Evolutionary conservation across 2,797 vertebrate genomes (phyloP).

Genomic region (Pelodytes ibericus): DNA sequence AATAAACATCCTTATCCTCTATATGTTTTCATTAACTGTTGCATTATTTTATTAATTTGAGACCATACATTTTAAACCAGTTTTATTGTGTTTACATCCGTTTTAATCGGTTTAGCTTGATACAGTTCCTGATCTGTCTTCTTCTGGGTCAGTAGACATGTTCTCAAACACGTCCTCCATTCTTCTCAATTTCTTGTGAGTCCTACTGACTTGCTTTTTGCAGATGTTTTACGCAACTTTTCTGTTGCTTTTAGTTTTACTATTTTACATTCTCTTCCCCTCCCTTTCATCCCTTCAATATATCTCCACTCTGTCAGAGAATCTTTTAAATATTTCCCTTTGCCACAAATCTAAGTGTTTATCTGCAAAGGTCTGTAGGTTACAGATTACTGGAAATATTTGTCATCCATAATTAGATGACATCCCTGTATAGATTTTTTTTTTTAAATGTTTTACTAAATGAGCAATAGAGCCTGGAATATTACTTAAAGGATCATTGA

Average conservation of each 20-base stretch:
- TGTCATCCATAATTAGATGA: neutral
- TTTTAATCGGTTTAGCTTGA: too few species aligned
- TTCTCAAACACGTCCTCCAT: neutral
- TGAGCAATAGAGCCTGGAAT: too few species aligned
- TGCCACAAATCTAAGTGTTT: neutral
- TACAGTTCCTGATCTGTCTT: neutral
- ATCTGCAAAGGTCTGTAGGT: neutral
- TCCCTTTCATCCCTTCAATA: constrained; percentile 25
- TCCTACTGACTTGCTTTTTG: constrained; percentile 33
- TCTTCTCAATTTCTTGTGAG: neutral
- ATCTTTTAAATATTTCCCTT: constrained; percentile 39
- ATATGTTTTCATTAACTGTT: too few species aligned
- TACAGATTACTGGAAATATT: neutral
- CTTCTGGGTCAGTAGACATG: neutral
- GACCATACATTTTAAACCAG: too few species aligned
- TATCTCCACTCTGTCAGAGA: constrained; percentile 42
- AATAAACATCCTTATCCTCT: too few species aligned
- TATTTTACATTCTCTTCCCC: constrained; percentile 32
- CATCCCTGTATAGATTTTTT: neutral
- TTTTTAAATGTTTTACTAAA: too few species aligned
- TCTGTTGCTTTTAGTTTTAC: constrained; percentile 35
- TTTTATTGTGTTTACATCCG: too few species aligned
- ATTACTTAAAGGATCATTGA: too few species aligned
- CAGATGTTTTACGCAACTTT: constrained; percentile 36
- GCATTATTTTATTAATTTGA: too few species aligned